Evolutionary conservation across 2,797 vertebrate genomes (phyloP), one percentile per base, ranked within the genome.

Genomic region (Aldrovandia affinis): DNA sequence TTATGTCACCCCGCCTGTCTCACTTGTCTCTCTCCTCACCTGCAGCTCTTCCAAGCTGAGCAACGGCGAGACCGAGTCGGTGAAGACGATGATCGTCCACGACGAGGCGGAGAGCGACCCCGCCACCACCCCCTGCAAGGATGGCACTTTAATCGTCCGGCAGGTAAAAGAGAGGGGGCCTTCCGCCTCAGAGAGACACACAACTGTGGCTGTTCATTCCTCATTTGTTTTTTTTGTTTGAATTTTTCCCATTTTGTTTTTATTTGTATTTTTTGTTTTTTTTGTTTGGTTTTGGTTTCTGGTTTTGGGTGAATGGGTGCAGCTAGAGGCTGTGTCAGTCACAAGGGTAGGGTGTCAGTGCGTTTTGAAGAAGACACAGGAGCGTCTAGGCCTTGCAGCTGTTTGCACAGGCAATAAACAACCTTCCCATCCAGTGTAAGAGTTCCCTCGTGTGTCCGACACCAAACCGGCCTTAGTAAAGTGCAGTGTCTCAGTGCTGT

Each of bases 1-100:
- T 50, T 33, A 78, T 78, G 82, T 78, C 20, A 42, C 22, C 61
- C 1, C 36, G 10, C 42, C n/a, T 7, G 82, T 88, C 85, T 91
- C 88, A 7, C 87, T 12, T 83, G 86, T 89, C 87, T 87, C 87
- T 85, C 91, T 89, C 91, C 68, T 91, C 47, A 86, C 82, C 91
- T 86, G 25, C 89, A 95, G 95, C 12, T 94, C 93, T 1, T 95
- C 94, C 88, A 97, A 97, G 89, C 92, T 99, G 91, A 99, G 98
- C 92, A 99, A 99, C 14, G 98, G 98, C 33, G 98, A 99, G 92
- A 97, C 97, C 0, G 97, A 97, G 87, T 99, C 98, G 0, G 97
- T 97, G 89, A 99, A 99, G 92, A 99, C 97, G 5, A 98, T 98
- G 97, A 97, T 99, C 0, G 97, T 98, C 81, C 98, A 98, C 39